phyloP scores from a whole-genome alignment of 64 coral and sea anemone species.

The Montipora foliosa region DNA sequence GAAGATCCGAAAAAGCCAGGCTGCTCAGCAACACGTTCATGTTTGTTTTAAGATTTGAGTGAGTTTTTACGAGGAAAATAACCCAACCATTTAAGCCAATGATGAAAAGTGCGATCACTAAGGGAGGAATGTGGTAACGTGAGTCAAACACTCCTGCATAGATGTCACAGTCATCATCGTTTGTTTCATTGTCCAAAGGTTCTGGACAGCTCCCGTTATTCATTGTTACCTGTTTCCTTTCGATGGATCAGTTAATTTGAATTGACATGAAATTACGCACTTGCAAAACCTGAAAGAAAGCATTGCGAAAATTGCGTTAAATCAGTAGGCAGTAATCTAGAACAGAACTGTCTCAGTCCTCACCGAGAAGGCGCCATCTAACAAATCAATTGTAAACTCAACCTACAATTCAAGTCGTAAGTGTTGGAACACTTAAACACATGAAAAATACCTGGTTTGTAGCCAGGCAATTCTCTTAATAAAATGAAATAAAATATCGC shows the following conservation, averaged over 20 bases:
- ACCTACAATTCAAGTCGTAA: no score
- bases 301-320: background rate
- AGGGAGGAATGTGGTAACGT: constrained; percentile 24
- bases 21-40: constrained; percentile 74
- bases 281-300: background rate
- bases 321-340: background rate
- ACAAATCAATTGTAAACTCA: no score
- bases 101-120: constrained; percentile 53
- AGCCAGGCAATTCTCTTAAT: no score
- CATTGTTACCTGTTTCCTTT: background rate
- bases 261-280: background rate
- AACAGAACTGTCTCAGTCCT: no score
- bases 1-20: constrained; percentile 76
- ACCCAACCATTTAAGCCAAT: constrained; percentile 65
- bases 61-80: constrained; percentile 42
- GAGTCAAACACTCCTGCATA: constrained; percentile 20
- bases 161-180: no score
- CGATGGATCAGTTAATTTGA: background rate
- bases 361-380: no score
- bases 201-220: background rate
- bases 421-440: no score
- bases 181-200: background rate
- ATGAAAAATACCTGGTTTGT: no score
- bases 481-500: no score
- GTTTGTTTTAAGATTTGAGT: constrained; percentile 37